Percentiles rank a stretch among this genome's conserved stretches.
These are phyloP conservation scores for Neodon shergylaensis DNA, from an alignment of 2,113 vertebrate species.

Conservation along the genomic window DNA sequence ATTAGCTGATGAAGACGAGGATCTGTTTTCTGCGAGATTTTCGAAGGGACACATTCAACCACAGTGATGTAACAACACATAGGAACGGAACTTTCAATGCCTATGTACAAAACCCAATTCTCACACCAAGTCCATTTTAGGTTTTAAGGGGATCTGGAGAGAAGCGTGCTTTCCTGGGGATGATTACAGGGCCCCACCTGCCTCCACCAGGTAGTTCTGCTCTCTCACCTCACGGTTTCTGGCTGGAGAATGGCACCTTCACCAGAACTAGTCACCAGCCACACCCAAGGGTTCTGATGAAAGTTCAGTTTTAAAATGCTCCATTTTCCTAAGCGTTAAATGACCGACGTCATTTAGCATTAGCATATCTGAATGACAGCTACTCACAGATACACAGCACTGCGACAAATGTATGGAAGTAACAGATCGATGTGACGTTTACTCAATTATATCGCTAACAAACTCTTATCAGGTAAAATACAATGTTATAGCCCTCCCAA, in stretches of 20 bases:
- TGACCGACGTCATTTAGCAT: not conserved
- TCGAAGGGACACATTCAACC: not conserved
- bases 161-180: not conserved
- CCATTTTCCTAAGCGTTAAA: slow-evolving; percentile 21
- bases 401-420: not conserved
- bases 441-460: not conserved
- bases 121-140: not conserved
- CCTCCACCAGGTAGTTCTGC: not conserved
- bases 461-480: slow-evolving; percentile 9
- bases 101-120: not conserved
- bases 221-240: not conserved
- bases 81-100: not conserved
- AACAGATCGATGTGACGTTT: not conserved
- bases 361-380: not conserved
- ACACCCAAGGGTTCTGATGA: not conserved
- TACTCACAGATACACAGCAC: not conserved
- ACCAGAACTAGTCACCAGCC: not conserved
- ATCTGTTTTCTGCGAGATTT: not conserved
- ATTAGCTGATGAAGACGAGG: not conserved
- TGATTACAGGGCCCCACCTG: not conserved
- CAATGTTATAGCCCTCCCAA: not conserved
- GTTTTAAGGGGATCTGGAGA: not conserved
- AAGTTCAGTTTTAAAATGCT: slow-evolving; percentile 37
- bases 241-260: not conserved
- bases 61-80: not conserved